These are phyloP conservation scores for Bombyx huttoni DNA, from an alignment of 2,888 invertebrate species.

Conservation along the genomic window DNA sequence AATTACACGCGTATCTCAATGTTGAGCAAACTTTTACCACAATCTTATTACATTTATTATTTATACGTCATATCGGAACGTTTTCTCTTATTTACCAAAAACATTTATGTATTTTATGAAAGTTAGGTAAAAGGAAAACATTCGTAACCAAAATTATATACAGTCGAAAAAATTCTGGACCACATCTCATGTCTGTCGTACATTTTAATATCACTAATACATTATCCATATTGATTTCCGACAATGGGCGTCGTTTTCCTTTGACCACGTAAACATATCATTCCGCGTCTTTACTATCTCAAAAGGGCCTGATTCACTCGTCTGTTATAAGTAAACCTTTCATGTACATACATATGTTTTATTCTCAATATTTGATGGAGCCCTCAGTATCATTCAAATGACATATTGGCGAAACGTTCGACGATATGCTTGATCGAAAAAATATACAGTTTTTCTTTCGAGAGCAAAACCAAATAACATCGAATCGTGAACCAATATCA, in stretches of 20 bases:
- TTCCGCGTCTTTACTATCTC: slow-evolving; percentile 37
- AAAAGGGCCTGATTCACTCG: slow-evolving; percentile 38
- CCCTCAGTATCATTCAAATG: slow-evolving; percentile 57
- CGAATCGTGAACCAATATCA: slow-evolving; percentile 41
- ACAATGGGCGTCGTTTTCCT: slow-evolving; percentile 47
- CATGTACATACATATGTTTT: slow-evolving; percentile 66
- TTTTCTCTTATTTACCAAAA: no score
- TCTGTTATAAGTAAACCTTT: slow-evolving; percentile 60
- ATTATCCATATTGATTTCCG: slow-evolving; percentile 54
- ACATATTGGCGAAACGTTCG: slow-evolving; percentile 61
- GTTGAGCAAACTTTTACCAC: background rate
- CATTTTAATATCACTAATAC: slow-evolving; percentile 62
- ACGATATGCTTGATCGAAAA: slow-evolving; percentile 43
- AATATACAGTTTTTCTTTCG: slow-evolving; percentile 43
- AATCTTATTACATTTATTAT: no score
- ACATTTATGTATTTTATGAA: no score
- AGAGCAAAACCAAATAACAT: slow-evolving; percentile 47
- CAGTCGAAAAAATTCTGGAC: slow-evolving; percentile 26
- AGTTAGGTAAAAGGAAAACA: no score
- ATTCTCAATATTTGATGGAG: slow-evolving; percentile 54
- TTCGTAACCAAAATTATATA: slow-evolving; percentile 14
- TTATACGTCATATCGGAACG: no score
- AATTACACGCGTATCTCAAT: background rate
- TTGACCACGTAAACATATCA: slow-evolving; percentile 55
- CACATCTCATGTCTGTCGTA: slow-evolving; percentile 27